These are phyloP conservation scores for Sisyra nigra DNA, from an alignment of 2,888 invertebrate species.

Conservation along the genomic window DNA sequence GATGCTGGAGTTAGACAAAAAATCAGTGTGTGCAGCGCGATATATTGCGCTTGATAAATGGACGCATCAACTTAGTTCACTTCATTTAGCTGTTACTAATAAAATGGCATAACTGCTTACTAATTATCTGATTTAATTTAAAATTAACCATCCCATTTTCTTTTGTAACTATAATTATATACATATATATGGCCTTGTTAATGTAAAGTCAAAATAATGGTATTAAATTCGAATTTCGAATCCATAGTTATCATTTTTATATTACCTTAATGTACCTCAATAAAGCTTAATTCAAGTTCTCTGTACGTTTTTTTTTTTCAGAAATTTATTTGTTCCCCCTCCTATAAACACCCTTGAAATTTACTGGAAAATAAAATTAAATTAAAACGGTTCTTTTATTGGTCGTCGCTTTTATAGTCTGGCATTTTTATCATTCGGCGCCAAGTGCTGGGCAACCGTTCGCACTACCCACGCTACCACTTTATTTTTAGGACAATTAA, in stretches of 20 bases:
- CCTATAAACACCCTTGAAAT: no score
- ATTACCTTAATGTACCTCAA: no score
- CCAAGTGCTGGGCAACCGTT: no score
- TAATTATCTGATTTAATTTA: slow-evolving; percentile 1
- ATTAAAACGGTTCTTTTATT: no score
- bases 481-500: no score
- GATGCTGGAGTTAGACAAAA: slow-evolving; percentile 72
- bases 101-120: slow-evolving; percentile 61
- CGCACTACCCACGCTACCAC: no score
- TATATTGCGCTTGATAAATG: slow-evolving; percentile 92
- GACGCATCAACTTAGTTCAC: slow-evolving; percentile 76
- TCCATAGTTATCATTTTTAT: not conserved
- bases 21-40: slow-evolving; percentile 67
- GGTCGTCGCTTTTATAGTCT: no score
- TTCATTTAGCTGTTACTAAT: slow-evolving; percentile 82
- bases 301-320: no score
- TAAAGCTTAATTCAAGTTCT: no score
- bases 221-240: slow-evolving; percentile 1
- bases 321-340: no score
- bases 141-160: not conserved
- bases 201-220: not conserved
- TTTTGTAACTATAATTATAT: not conserved
- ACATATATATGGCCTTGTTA: not conserved
- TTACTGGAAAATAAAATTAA: no score
- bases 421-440: no score